phyloP scores from a whole-genome alignment of 1,140 invertebrate species.

The Xylocopa sonorina region DNA sequence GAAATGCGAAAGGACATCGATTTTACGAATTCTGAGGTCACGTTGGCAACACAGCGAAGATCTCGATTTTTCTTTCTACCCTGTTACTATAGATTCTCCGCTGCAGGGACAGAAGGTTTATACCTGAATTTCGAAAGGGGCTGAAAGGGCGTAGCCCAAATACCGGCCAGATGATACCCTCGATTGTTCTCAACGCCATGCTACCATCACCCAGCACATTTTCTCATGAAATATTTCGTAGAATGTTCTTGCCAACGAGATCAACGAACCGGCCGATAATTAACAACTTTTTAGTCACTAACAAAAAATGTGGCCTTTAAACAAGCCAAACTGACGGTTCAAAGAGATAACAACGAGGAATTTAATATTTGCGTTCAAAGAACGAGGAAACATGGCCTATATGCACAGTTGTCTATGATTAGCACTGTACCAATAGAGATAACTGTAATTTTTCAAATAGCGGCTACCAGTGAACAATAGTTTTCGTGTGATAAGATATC shows the following conservation, averaged over 20 bases:
- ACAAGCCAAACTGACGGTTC: not conserved
- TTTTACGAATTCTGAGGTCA: conserved; percentile 3
- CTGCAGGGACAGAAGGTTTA: not conserved
- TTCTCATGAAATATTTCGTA: not conserved
- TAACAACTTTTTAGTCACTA: not conserved
- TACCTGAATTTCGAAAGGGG: conserved; percentile 33
- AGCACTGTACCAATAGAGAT: not conserved
- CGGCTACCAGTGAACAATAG: not conserved
- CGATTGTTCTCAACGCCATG: not conserved
- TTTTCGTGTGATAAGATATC: not conserved
- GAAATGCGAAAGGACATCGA: not conserved
- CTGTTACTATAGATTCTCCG: not conserved
- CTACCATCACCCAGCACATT: not conserved
- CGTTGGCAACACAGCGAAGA: not conserved
- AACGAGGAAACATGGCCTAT: not conserved
- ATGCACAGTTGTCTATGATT: not conserved
- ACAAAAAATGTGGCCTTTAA: not conserved
- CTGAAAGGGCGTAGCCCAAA: conserved; percentile 31
- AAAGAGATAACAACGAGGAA: not conserved
- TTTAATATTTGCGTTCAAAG: not conserved
- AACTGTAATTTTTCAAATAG: not conserved
- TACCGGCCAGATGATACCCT: conserved; percentile 11
- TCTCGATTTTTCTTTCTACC: not conserved
- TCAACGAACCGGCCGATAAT: not conserved
- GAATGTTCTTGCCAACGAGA: not conserved